These are phyloP conservation scores for Amaurobius ferox DNA, from an alignment of 2,888 invertebrate species.

Conservation along the genomic window DNA sequence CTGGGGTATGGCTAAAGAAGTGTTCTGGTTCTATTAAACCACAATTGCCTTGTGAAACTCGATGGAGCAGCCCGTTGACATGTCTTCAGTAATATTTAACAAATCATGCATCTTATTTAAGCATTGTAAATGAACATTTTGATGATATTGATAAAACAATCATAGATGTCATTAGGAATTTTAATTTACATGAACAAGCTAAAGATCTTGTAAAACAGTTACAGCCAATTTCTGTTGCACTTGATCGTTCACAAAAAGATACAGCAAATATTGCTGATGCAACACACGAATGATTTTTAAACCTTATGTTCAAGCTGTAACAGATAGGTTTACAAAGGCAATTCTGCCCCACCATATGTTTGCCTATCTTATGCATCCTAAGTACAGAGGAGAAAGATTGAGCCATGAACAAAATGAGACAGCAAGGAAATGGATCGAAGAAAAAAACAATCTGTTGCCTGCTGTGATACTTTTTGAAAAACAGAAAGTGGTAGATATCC, in stretches of 20 bases:
- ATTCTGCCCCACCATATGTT: slow-evolving; percentile 8
- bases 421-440: slow-evolving; percentile 10
- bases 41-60: slow-evolving; percentile 11
- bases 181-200: background rate
- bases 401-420: slow-evolving; percentile 5
- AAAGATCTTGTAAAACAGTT: slow-evolving; percentile 17
- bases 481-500: slow-evolving; percentile 10
- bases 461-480: background rate
- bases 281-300: slow-evolving; percentile 10
- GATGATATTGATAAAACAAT: slow-evolving; percentile 17
- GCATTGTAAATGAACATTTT: slow-evolving; percentile 15
- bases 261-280: slow-evolving; percentile 17
- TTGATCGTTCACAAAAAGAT: slow-evolving; percentile 3
- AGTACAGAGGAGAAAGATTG: slow-evolving; percentile 10
- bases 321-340: slow-evolving; percentile 5
- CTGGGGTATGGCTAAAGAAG: background rate
- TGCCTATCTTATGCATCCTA: slow-evolving; percentile 13
- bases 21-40: slow-evolving; percentile 22
- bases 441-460: background rate
- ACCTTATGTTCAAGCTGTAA: slow-evolving; percentile 12
- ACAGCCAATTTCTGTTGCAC: slow-evolving; percentile 16
- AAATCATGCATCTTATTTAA: slow-evolving; percentile 19
- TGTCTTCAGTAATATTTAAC: slow-evolving; percentile 14
- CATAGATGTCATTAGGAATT: slow-evolving; percentile 10
- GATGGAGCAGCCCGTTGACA: slow-evolving; percentile 2